Percentiles rank a stretch among this genome's conserved stretches.
Conservation (phyloP, 2,888 invertebrate species). For the Leuctra nigra region DNA sequence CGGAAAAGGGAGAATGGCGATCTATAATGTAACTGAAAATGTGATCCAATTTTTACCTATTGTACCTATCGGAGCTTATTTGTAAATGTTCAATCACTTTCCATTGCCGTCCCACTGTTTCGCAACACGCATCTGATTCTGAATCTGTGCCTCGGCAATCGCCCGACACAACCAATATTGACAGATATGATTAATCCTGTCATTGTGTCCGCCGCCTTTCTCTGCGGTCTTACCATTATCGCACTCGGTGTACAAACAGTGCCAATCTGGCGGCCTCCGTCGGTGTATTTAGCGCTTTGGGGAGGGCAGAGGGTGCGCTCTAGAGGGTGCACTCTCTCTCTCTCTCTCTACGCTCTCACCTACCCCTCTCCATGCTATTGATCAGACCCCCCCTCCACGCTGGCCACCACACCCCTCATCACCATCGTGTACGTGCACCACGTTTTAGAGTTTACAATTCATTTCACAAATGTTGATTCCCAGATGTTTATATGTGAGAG, state of each 20-base stretch:
- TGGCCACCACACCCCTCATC: conserved; percentile 22
- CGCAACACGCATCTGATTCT: no score
- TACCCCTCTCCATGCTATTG: no score
- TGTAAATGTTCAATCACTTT: no score
- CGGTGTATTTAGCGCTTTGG: background rate
- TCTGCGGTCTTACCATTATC: background rate
- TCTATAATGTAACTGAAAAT: no score
- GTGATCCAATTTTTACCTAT: no score
- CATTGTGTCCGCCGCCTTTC: background rate
- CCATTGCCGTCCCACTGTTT: no score
- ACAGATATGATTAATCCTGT: background rate
- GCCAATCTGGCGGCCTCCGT: background rate
- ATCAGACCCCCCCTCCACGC: conserved; percentile 17
- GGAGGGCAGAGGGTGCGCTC: background rate
- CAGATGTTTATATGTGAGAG: no score
- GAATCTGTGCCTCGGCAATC: no score
- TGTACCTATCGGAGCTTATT: no score
- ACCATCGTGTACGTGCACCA: background rate
- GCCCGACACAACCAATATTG: background rate
- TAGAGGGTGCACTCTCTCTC: background rate
- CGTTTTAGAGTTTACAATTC: background rate
- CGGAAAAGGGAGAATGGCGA: no score
- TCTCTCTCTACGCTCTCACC: no score
- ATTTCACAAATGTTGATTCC: background rate
- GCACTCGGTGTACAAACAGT: background rate